phyloP scores from a whole-genome alignment of 2,113 vertebrate species.

The human (Homo sapiens) region GRCh38 chr4:15647501-15648000 shows the following conservation, averaged over 20 bases:
- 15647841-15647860: not conserved
- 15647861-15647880: not conserved
- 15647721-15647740: not conserved
- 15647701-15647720: not conserved
- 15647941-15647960: not conserved
- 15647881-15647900: not conserved
- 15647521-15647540: conserved; percentile 1
- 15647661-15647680: not conserved
- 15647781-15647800: not conserved
- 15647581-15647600: not conserved
- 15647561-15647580: not conserved
- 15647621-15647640: not conserved
- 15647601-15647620: not conserved
- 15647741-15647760: not conserved
- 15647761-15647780: not conserved
- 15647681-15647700: not conserved
- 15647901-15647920: not conserved
- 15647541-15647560: not conserved
- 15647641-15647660: not conserved
- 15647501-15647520: not conserved
- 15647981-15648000: not conserved
- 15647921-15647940: not conserved
- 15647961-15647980: not conserved
- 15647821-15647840: not conserved
- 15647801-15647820: conserved; percentile 17